These are phyloP conservation scores for Lamellibrachia satsuma DNA, from an alignment of 2,888 invertebrate species.

Conservation along the genomic window DNA sequence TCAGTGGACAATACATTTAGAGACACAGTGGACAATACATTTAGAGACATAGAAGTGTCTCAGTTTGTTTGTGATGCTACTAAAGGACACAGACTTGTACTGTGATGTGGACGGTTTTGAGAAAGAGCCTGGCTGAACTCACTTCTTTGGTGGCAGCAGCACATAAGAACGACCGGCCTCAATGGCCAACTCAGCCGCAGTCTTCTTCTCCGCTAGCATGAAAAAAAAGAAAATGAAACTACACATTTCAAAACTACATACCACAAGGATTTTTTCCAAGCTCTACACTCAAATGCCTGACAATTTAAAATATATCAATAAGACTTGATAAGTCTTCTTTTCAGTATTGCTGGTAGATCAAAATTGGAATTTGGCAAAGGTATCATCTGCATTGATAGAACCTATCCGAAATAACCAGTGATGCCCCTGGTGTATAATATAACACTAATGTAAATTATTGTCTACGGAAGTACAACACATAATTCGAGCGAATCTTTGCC, in stretches of 20 bases:
- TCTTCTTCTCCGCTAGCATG: slow-evolving; percentile 45
- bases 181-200: slow-evolving; percentile 60
- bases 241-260: background rate
- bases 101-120: too few species aligned
- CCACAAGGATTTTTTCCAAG: background rate
- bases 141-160: slow-evolving; percentile 48
- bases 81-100: background rate
- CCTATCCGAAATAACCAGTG: too few species aligned
- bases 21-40: background rate
- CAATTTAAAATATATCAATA: too few species aligned
- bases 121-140: background rate
- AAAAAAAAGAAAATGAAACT: background rate
- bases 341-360: too few species aligned
- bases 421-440: too few species aligned
- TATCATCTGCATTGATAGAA: too few species aligned
- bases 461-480: too few species aligned
- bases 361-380: too few species aligned
- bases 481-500: too few species aligned
- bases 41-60: background rate
- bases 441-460: too few species aligned
- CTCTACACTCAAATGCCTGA: background rate
- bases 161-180: slow-evolving; percentile 62
- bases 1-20: too few species aligned
- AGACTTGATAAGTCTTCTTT: too few species aligned
- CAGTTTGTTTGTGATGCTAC: background rate